Conservation (phyloP, 92 coral and sea anemone genomes). For the Diadumene lineata region DNA sequence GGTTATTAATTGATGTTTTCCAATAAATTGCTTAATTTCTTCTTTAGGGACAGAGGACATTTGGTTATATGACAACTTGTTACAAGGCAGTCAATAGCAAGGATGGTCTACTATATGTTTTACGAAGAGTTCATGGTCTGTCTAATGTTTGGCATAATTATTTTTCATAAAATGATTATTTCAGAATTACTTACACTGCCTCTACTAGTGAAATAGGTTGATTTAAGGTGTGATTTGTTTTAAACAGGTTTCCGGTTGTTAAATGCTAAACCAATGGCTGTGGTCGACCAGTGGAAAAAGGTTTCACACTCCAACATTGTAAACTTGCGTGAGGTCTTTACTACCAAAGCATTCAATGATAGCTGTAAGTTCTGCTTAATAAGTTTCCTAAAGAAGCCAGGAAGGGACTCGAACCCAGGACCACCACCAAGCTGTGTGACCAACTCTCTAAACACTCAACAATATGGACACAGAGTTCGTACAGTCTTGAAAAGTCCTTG, state of each 20-base stretch:
- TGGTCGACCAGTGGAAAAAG: constrained; percentile 98
- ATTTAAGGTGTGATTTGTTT: no score
- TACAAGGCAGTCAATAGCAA: constrained; percentile 89
- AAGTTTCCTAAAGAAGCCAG: no score
- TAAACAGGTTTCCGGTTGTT: constrained; percentile 80
- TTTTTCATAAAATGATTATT: no score
- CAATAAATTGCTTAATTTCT: background rate
- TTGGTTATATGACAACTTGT: constrained; percentile 97
- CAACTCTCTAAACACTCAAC: no score
- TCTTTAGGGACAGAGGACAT: constrained; percentile 87
- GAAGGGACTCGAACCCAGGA: no score
- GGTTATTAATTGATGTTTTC: background rate
- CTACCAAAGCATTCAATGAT: constrained; percentile 97
- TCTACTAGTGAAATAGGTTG: background rate
- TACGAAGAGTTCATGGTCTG: constrained; percentile 91
- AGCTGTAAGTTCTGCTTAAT: constrained; percentile 72
- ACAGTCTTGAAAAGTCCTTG: no score
- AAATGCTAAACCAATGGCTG: constrained; percentile 86
- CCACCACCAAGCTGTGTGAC: no score
- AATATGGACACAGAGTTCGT: no score
- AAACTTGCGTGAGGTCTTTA: constrained; percentile 91
- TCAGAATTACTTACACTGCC: no score
- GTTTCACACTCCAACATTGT: constrained; percentile 92
- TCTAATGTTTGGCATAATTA: no score
- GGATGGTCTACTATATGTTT: constrained; percentile 85